phyloP scores from a whole-genome alignment of 2,113 vertebrate genomes.

The Amblyornis subalaris region DNA sequence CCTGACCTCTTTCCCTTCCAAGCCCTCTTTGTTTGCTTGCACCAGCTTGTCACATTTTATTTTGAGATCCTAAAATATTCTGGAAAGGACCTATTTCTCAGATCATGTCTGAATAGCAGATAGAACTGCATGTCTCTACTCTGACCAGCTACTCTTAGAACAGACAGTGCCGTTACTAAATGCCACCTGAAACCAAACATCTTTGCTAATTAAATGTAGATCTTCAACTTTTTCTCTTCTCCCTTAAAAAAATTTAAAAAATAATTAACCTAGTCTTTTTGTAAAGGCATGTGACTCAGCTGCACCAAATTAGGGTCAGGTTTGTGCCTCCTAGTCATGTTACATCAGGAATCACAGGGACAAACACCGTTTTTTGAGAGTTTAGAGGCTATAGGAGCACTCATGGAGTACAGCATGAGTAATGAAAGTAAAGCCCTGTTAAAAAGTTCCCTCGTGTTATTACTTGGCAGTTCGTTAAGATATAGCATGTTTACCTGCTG shows the following conservation, averaged over 20 bases:
- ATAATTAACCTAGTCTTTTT: neutral
- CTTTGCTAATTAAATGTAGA: neutral
- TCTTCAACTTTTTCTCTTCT: neutral
- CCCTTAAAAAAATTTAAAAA: neutral
- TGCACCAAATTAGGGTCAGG: neutral
- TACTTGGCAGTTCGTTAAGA: constrained; percentile 34
- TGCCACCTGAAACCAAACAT: neutral
- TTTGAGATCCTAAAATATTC: neutral
- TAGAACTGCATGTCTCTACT: neutral
- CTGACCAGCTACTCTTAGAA: neutral
- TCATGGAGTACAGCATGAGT: neutral
- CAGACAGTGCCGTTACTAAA: neutral
- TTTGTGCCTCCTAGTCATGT: neutral
- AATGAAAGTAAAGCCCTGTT: neutral
- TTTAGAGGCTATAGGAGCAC: neutral
- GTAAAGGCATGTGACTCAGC: neutral
- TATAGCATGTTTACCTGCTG: constrained; percentile 27
- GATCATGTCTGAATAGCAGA: neutral
- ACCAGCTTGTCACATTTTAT: neutral
- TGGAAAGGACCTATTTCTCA: neutral
- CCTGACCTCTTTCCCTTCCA: neutral
- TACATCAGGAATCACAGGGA: neutral
- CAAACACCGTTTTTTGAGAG: neutral
- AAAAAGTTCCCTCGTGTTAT: neutral
- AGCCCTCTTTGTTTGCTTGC: neutral